Percentiles rank a stretch among this genome's conserved stretches.
Evolutionary conservation across 2,797 vertebrate genomes (phyloP).

Genomic region (Coccyzus lansbergi): DNA sequence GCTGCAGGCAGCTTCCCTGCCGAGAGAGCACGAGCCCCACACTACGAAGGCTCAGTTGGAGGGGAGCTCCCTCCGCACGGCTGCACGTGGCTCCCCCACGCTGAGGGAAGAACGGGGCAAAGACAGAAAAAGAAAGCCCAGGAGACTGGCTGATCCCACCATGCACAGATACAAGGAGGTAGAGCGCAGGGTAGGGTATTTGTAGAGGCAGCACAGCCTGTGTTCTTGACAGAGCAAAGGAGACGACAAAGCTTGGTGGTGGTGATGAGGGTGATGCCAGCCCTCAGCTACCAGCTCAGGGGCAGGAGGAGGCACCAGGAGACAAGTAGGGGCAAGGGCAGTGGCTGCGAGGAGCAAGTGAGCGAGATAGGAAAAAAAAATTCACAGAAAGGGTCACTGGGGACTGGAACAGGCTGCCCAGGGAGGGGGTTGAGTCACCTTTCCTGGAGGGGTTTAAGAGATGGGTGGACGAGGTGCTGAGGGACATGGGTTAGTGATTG

Average conservation of each 20-base stretch:
- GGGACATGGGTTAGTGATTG: too few relatives aligned
- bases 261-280: neutral
- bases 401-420: too few relatives aligned
- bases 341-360: fast-evolving
- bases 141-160: neutral
- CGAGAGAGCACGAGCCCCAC: neutral
- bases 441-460: too few relatives aligned
- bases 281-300: neutral
- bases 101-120: neutral
- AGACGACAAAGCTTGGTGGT: neutral
- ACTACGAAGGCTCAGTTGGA: fast-evolving
- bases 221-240: neutral
- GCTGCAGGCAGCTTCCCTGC: neutral
- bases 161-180: neutral
- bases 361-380: fast-evolving
- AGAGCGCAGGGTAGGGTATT: neutral
- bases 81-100: neutral
- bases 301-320: neutral
- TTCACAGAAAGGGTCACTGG: too few relatives aligned
- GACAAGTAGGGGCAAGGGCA: neutral
- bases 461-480: too few relatives aligned
- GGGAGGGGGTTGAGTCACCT: too few relatives aligned
- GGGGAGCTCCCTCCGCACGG: neutral
- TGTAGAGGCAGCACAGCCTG: neutral
- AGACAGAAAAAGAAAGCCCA: neutral